These are phyloP conservation scores for Syrmaticus mikado DNA, from an alignment of 2,113 vertebrate species.

Conservation along the genomic window DNA sequence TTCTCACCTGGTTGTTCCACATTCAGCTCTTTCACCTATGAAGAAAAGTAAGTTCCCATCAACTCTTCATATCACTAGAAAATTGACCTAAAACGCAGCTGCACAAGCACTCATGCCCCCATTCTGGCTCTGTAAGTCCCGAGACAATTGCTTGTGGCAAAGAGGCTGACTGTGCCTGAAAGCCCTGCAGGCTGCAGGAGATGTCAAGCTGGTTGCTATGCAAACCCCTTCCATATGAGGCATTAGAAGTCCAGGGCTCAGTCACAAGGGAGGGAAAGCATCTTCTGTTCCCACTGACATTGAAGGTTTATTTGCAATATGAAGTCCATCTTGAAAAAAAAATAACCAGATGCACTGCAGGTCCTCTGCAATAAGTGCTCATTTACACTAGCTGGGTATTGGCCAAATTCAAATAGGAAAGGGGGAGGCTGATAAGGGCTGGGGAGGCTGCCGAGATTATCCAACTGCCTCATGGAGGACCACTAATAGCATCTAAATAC, in stretches of 20 bases:
- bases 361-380: neutral
- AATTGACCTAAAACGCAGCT: rapidly evolving
- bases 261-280: neutral
- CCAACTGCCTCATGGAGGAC: neutral
- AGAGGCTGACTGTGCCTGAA: neutral
- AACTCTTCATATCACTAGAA: neutral
- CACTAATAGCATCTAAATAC: neutral
- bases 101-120: neutral
- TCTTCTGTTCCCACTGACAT: neutral
- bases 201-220: neutral
- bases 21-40: conserved; percentile 94
- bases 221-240: neutral
- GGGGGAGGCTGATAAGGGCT: neutral
- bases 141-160: neutral
- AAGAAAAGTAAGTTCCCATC: conserved; percentile 39
- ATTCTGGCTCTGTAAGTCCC: rapidly evolving
- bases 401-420: neutral
- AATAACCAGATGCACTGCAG: neutral
- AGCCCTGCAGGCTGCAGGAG: neutral
- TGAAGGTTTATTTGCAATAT: neutral
- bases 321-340: neutral
- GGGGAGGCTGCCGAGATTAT: neutral
- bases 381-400: neutral
- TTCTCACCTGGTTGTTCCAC: conserved; percentile 96
- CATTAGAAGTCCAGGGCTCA: neutral